Conservation (phyloP, 2,888 invertebrate genomes). For the Leptura quadrifasciata region DNA sequence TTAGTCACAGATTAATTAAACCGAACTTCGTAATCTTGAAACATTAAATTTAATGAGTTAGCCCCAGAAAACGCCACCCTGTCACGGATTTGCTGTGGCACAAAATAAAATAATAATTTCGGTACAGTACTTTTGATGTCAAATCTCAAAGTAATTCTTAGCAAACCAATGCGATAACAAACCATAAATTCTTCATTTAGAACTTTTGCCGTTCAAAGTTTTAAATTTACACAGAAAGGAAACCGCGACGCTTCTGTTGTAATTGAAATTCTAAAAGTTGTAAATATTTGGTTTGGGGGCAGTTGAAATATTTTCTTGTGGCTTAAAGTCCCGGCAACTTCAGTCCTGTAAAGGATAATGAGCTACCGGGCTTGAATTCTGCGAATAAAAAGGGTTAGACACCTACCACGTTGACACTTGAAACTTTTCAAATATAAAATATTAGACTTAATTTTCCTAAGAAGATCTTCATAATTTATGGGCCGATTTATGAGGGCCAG, state of each 20-base stretch:
- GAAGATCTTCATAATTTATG: conserved; percentile 24
- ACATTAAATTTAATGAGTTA: too few species aligned
- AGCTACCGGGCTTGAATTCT: conserved; percentile 12
- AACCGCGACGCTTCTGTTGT: conserved; percentile 22
- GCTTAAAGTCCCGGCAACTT: conserved; percentile 14
- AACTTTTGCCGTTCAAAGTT: conserved; percentile 14
- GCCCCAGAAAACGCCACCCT: too few species aligned
- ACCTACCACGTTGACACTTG: conserved; percentile 35
- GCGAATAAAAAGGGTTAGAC: conserved; percentile 41
- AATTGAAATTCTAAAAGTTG: conserved; percentile 33
- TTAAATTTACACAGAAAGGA: conserved; percentile 18
- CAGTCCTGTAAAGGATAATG: conserved; percentile 15
- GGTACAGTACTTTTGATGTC: neutral
- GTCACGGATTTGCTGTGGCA: too few species aligned
- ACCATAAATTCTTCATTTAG: conserved; percentile 27
- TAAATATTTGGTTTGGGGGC: conserved; percentile 28
- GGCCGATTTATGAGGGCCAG: neutral
- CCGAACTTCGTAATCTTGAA: too few species aligned
- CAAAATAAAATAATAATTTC: neutral
- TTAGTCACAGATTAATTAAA: too few species aligned
- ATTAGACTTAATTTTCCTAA: conserved; percentile 47
- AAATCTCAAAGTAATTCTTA: conserved; percentile 7
- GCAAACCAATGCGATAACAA: conserved; percentile 6
- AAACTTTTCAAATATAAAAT: conserved; percentile 45
- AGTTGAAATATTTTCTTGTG: conserved; percentile 22